Evolutionary conservation across 2,888 invertebrate species (phyloP), one percentile per base, ranked within the genome.

Genomic region (Neoascia interrupta): DNA sequence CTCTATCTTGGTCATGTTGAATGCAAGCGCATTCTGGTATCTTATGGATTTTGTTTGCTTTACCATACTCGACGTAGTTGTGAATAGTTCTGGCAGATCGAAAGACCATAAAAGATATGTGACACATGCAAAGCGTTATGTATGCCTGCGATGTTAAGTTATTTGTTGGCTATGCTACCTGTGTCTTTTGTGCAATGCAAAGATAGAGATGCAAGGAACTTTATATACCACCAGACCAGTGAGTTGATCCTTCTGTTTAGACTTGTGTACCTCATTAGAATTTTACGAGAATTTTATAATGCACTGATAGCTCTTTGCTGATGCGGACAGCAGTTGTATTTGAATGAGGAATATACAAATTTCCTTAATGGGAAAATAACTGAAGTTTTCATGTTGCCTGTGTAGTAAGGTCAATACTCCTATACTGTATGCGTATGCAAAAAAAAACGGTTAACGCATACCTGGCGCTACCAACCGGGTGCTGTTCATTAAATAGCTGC

Each of bases 51-150:
- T 64, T 47, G 58, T 69, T 69, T 58, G 41, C 34, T 36, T 60
- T 47, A 54, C 34, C 21, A 41, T 10, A n/a, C 18, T 41, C 43
- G 11, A 18, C 16, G 34, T 73, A 58, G 36, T 26, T 64, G 28
- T 16, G 56, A 51, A 64, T 47, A 26, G 37, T 43, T 13, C 13
- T 43, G 21, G 3, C 13, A 28, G 43, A 69, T 63, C 68, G 75
- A 69, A 56, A 75, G 51, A 11, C 56, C 56, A 69, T 69, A 49
- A 75, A 69, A 63, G 54, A n/a, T n/a, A 61, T 75, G 61, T 75
- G 75, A 75, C 75, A 75, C 31, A 69, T n/a, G n/a, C n/a, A n/a
- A n/a, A n/a, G n/a, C n/a, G n/a, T n/a, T n/a, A n/a, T n/a, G n/a
- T n/a, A n/a, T n/a, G n/a, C n/a, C n/a, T 11, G 11, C 13, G 3